A percentile compares a stretch with the other conserved stretches of the same genome.
These are phyloP conservation scores for Bicyclus anynana DNA, from an alignment of 1,140 invertebrate genomes.

Conservation along the genomic window DNA sequence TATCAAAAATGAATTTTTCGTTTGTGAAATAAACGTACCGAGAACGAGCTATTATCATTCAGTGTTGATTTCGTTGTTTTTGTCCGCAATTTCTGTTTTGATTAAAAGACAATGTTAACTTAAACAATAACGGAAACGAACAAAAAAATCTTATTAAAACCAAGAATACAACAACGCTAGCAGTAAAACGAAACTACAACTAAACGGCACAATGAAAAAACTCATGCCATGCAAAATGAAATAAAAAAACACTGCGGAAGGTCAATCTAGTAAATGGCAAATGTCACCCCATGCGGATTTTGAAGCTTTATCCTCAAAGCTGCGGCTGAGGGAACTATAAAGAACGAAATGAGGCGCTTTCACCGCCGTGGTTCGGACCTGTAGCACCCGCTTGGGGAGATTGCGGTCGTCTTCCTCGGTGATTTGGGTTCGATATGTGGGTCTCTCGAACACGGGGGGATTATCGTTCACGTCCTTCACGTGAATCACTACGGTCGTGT, in stretches of 20 bases:
- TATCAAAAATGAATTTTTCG: too few relatives aligned
- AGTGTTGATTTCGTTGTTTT: too few relatives aligned
- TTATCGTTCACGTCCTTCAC: slow-evolving; percentile 97
- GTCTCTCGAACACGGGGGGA: slow-evolving; percentile 88
- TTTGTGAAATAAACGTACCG: too few relatives aligned
- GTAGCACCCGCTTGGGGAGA: slow-evolving; percentile 93
- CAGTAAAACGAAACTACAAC: slow-evolving; percentile 45
- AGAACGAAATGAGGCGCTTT: slow-evolving; percentile 38
- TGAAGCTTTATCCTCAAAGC: slow-evolving; percentile 27
- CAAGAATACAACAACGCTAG: slow-evolving; percentile 47
- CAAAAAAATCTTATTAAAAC: slow-evolving; percentile 10
- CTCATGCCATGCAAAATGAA: slow-evolving; percentile 64
- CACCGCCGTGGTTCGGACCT: slow-evolving; percentile 80
- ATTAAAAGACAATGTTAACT: not conserved
- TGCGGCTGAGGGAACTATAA: slow-evolving; percentile 36
- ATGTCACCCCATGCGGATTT: slow-evolving; percentile 39
- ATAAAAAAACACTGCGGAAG: slow-evolving; percentile 31
- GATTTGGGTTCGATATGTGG: slow-evolving; percentile 96
- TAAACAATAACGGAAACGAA: not conserved
- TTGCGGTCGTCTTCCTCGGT: slow-evolving; percentile 97
- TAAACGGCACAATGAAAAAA: slow-evolving; percentile 46
- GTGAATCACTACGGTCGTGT: slow-evolving; percentile 96
- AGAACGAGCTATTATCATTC: too few relatives aligned
- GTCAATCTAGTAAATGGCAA: slow-evolving; percentile 32
- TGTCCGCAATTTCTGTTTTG: too few relatives aligned